Evolutionary conservation across 2,113 vertebrate species (phyloP), one percentile per base, ranked within the genome.

Genomic region (Phyllostomus discolor): DNA sequence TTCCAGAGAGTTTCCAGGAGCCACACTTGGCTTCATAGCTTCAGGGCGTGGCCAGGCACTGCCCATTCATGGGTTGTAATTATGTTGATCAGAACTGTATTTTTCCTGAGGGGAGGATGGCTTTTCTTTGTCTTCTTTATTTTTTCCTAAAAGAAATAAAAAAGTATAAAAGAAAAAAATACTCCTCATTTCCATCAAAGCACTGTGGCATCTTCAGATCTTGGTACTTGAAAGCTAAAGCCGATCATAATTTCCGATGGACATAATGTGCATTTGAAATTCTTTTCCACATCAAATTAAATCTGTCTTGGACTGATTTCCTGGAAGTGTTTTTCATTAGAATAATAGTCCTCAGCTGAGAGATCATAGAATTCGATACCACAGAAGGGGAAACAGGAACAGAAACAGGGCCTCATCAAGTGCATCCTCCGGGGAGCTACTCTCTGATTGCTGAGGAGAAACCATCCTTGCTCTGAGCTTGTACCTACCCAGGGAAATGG

Each of bases 311-410:
- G 97, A 93, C 88, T 97, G 96, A 98, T 92, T 98, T 98, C 97
- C 96, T 98, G 96, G 92, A 95, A 96, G 94, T 97, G 97, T 96
- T 97, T 98, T 96, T 97, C 97, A 98, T 97, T 97, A 98, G 94
- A 96, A 94, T 97, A 96, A 97, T 97, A 81, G 85, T 78, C 85
- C 85, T 98, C 97, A 95, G 97, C 92, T 96, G 97, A 96, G 88
- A 88, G 96, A 97, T 96, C 96, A 95, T 88, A 96, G 95, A 48
- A 38, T 73, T 66, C 8, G 75, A 90, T 92, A 94, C 81, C 67
- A 17, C 76, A 67, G 81, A 76, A 86, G 70, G 59, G 86, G 94
- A 76, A 87, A 43, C 12, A 24, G 91, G 80, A 92, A n/a, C 81
- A 54, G 85, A 91, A 88, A 91, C 19, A 62, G 69, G 48, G 16